These are phyloP conservation scores for Gymnogyps californianus DNA, from an alignment of 2,113 vertebrate species.

Conservation along the genomic window DNA sequence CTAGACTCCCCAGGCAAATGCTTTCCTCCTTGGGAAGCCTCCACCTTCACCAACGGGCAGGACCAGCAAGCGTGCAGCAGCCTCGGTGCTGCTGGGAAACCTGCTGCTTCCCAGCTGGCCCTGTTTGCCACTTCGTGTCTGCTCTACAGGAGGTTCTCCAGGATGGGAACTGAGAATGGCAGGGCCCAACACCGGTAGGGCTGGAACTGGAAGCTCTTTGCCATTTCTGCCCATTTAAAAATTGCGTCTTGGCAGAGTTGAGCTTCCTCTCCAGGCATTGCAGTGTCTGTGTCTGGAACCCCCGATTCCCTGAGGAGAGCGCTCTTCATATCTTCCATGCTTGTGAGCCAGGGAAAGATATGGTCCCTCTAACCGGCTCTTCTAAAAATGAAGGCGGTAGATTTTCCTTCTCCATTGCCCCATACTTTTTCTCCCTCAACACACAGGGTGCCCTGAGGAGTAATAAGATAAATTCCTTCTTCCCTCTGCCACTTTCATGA, in stretches of 20 bases:
- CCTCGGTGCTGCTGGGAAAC: background rate
- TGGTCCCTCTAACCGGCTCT: background rate
- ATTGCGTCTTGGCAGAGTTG: background rate
- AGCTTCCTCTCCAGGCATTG: background rate
- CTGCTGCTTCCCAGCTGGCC: background rate
- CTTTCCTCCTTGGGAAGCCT: background rate
- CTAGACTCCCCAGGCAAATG: too few relatives aligned
- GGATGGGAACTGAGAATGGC: background rate
- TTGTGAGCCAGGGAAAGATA: background rate
- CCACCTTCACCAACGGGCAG: background rate
- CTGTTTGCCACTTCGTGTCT: fast-evolving
- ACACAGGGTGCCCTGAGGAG: background rate
- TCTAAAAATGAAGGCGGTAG: background rate
- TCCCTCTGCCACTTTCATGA: background rate
- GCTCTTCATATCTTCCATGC: fast-evolving
- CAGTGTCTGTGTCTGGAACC: background rate
- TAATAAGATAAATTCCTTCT: background rate
- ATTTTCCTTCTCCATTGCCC: background rate
- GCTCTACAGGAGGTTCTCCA: background rate
- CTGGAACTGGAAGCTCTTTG: background rate
- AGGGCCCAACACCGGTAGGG: background rate
- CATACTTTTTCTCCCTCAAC: background rate
- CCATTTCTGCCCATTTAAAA: background rate
- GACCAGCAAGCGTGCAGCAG: background rate
- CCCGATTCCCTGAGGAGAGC: fast-evolving